A percentile compares a stretch with the other conserved stretches of the same genome.
Evolutionary conservation across 2,797 vertebrate genomes (phyloP).

Genomic region (Harpagifer antarcticus): DNA sequence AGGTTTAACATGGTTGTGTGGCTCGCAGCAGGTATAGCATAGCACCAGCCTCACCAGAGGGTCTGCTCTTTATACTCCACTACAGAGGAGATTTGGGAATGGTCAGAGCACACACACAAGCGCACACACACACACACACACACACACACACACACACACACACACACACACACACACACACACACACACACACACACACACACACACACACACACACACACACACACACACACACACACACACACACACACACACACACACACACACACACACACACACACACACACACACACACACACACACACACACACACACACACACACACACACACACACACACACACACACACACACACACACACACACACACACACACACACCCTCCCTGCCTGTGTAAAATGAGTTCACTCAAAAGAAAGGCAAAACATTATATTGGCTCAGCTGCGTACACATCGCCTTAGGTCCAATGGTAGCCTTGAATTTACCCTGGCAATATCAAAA

Average conservation of each 20-base stretch:
- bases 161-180: too few relatives aligned
- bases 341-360: too few relatives aligned
- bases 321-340: too few relatives aligned
- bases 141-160: too few relatives aligned
- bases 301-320: too few relatives aligned
- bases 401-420: slow-evolving; percentile 63
- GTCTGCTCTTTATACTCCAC: slow-evolving; percentile 38
- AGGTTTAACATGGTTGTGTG: slow-evolving; percentile 19
- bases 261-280: too few relatives aligned
- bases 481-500: slow-evolving; percentile 47
- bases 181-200: too few relatives aligned
- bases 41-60: slow-evolving; percentile 41
- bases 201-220: too few relatives aligned
- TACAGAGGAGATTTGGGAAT: slow-evolving; percentile 6
- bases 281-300: too few relatives aligned
- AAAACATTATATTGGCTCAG: slow-evolving; percentile 57
- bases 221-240: too few relatives aligned
- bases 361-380: neutral
- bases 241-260: too few relatives aligned
- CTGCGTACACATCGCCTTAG: slow-evolving; percentile 62
- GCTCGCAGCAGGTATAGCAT: slow-evolving; percentile 34
- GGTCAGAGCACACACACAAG: neutral
- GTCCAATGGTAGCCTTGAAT: slow-evolving; percentile 52
- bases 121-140: neutral
- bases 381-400: slow-evolving; percentile 34